phyloP scores from a whole-genome alignment of 2,888 invertebrate genomes.

The Zaprionus bogoriensis region DNA sequence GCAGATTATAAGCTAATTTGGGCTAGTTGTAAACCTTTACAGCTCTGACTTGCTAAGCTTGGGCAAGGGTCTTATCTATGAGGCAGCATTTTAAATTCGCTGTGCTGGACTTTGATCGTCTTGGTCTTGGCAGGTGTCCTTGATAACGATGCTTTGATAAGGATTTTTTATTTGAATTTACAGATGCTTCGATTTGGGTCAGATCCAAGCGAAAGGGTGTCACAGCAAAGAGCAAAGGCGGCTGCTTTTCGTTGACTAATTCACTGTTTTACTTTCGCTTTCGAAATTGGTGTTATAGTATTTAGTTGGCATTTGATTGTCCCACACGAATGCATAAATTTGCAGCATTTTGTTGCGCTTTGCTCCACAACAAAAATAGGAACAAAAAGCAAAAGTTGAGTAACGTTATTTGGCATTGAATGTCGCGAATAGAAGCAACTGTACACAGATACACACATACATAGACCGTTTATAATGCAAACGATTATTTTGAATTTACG shows the following conservation, averaged over 20 bases:
- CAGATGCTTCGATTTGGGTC: too few relatives aligned
- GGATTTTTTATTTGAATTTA: too few relatives aligned
- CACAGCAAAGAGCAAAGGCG: too few relatives aligned
- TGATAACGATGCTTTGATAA: too few relatives aligned
- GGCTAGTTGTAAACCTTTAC: background rate
- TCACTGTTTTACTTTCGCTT: background rate
- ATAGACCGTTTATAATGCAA: background rate
- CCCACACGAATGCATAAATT: background rate
- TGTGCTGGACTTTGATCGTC: too few relatives aligned
- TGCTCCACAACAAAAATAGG: too few relatives aligned
- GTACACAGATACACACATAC: background rate
- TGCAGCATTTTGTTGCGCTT: background rate
- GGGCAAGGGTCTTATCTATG: background rate
- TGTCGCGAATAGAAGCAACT: background rate
- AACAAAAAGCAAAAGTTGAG: constrained; percentile 27
- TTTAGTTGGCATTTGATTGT: too few relatives aligned
- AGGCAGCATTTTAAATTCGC: too few relatives aligned
- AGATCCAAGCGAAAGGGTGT: too few relatives aligned
- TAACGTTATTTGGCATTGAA: constrained; percentile 25
- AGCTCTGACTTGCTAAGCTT: background rate
- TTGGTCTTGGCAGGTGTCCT: too few relatives aligned
- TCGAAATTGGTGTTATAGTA: background rate
- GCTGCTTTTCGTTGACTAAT: too few relatives aligned
- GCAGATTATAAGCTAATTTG: background rate
- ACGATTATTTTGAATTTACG: background rate